Evolutionary conservation across 2,113 vertebrate genomes (phyloP).

Genomic region (Canis aureus): DNA sequence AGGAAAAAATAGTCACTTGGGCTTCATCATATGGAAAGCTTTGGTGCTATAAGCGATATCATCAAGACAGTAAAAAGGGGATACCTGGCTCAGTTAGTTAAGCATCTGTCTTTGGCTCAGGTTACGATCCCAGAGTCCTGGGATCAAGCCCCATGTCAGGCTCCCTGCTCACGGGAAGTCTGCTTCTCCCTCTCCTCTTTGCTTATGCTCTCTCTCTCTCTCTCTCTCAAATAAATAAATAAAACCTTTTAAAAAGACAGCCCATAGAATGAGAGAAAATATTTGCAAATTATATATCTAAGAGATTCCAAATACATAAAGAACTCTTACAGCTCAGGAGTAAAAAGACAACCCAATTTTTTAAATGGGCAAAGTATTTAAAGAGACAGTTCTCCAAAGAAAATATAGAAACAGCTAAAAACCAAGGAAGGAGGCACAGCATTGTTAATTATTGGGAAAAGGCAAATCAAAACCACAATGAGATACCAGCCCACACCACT

Average conservation of each 20-base stretch:
- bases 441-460: background rate
- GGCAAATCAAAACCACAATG: background rate
- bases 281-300: background rate
- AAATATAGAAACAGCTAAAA: background rate
- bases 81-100: too few relatives aligned
- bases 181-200: too few relatives aligned
- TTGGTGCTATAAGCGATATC: background rate
- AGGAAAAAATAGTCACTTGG: background rate
- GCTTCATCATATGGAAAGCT: background rate
- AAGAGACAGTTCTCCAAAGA: background rate
- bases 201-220: too few relatives aligned
- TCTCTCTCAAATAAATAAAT: too few relatives aligned
- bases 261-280: background rate
- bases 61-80: background rate
- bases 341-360: background rate
- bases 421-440: background rate
- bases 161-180: too few relatives aligned
- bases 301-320: background rate
- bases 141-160: too few relatives aligned
- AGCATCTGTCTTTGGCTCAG: too few relatives aligned
- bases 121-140: too few relatives aligned
- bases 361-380: background rate
- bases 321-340: background rate
- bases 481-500: background rate
- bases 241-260: background rate